A percentile compares a stretch with the other conserved stretches of the same genome.
Conservation (phyloP, 2,888 invertebrate genomes). For the Sarcophaga rosellei region DNA sequence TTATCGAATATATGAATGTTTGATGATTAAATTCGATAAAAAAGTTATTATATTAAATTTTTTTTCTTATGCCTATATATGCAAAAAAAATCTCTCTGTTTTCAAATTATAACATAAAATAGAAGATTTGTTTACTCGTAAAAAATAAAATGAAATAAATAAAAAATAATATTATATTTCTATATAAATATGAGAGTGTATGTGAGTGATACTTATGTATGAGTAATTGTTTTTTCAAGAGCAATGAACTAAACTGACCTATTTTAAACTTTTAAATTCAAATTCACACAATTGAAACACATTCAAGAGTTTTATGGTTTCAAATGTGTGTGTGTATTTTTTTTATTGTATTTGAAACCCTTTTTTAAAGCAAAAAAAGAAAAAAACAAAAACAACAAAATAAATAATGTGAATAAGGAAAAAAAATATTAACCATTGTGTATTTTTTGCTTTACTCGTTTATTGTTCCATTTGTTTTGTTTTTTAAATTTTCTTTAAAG, state of each 20-base stretch:
- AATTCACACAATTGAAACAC: background rate
- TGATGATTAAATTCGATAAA: too few relatives aligned
- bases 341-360: slow-evolving; percentile 25
- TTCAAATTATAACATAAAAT: slow-evolving; percentile 16
- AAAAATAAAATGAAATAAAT: background rate
- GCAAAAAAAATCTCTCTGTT: background rate
- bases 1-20: too few relatives aligned
- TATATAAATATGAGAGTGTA: background rate
- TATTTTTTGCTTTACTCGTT: background rate
- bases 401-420: background rate
- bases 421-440: background rate
- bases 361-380: background rate
- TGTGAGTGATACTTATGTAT: background rate
- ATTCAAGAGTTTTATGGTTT: slow-evolving; percentile 16
- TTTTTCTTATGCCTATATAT: too few relatives aligned
- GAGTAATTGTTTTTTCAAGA: slow-evolving; percentile 32
- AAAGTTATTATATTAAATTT: too few relatives aligned
- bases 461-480: slow-evolving; percentile 8
- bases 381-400: background rate
- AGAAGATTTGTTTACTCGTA: slow-evolving; percentile 1
- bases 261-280: slow-evolving; percentile 12
- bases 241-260: slow-evolving; percentile 37
- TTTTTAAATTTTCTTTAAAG: background rate
- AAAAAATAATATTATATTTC: background rate
- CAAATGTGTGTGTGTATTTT: slow-evolving; percentile 13